Evolutionary conservation across 2,113 vertebrate genomes (phyloP).

Genomic region (Gymnarchus niloticus): DNA sequence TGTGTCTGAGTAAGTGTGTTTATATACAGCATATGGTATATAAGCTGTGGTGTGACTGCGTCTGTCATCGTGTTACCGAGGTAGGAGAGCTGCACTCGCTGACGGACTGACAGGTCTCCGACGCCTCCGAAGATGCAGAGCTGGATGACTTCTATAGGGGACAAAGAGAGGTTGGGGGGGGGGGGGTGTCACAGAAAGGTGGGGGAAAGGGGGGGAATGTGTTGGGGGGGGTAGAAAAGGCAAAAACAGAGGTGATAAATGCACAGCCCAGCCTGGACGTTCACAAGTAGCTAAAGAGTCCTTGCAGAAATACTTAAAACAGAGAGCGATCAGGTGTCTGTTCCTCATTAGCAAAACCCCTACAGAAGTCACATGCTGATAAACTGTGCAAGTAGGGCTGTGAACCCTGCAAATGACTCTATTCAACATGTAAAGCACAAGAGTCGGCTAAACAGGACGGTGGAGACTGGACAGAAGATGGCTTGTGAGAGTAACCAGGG

Average conservation of each 20-base stretch:
- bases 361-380: background rate
- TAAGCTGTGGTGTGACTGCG: background rate
- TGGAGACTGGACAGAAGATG: background rate
- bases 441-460: background rate
- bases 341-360: background rate
- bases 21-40: background rate
- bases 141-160: conserved; percentile 89
- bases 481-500: background rate
- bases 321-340: background rate
- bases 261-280: background rate
- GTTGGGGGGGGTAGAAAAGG: background rate
- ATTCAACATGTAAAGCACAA: background rate
- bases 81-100: conserved; percentile 97
- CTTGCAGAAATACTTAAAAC: background rate
- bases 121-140: conserved; percentile 94
- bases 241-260: background rate
- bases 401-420: too few species aligned
- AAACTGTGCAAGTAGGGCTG: background rate
- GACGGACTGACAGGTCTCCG: conserved; percentile 93
- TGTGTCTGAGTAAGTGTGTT: background rate
- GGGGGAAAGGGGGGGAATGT: background rate
- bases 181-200: conserved; percentile 10
- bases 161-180: background rate
- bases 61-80: conserved; percentile 59
- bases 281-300: background rate